Evolutionary conservation across 2,888 invertebrate species (phyloP), one percentile per base, ranked within the genome.

Genomic region (Perithous albicinctus): DNA sequence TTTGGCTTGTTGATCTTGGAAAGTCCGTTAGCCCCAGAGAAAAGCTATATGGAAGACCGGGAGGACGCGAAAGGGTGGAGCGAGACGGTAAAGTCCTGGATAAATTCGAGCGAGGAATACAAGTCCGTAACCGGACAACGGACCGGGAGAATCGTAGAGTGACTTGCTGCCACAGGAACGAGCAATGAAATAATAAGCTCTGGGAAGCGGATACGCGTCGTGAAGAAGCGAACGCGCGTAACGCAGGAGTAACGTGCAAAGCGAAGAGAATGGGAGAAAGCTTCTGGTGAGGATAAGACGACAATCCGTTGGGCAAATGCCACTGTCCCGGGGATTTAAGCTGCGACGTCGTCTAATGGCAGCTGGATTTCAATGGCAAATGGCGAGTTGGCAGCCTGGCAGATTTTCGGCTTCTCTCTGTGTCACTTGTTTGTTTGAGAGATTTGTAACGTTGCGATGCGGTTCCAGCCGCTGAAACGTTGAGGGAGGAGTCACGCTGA

Each of bases 301-400:
- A 89, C 88, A 90, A 92, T 92, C 91, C 91, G 87, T 83, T 88
- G 88, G 86, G 89, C 89, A 91, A 92, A 91, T 90, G 88, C 88
- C 86, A 32, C 35, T 41, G 66, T 59, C 10, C 12, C 80, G 5
- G 83, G 91, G 90, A 90, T 90, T 91, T 90, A 85, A 90, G 77
- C 77, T 89, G 87, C 88, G 85, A 84, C 84, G 86, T 86, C 86
- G 78, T 88, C 87, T 91, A 91, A 89, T 89, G 90, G 88, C 86
- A 88, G 87, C 85, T 83, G 86, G 85, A 89, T 91, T 89, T 90
- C 87, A 89, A 89, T 88, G 89, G 88, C 89, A 89, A 90, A 90
- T 89, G 87, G 86, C 87, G 86, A 70, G 61, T 56, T 66, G 51
- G 56, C 67, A 63, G 64, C 41, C 15, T 70, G 56, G 61, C 48